Evolutionary conservation across 2,797 vertebrate genomes (phyloP).

Genomic region (Phyllotis vaccarum): DNA sequence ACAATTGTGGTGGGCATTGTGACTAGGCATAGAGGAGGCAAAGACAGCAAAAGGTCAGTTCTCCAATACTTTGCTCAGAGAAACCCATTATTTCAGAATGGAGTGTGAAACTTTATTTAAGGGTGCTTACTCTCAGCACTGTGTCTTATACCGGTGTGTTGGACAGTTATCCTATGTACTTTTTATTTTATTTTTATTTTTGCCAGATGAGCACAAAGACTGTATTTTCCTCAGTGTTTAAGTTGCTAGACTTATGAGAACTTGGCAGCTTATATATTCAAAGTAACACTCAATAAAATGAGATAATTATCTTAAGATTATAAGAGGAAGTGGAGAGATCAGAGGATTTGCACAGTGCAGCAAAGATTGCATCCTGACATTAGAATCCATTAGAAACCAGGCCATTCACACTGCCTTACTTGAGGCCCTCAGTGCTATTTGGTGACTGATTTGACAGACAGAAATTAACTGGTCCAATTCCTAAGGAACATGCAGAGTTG

Average conservation of each 20-base stretch:
- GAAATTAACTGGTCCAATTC: background rate
- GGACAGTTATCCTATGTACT: background rate
- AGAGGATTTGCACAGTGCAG: background rate
- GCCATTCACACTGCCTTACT: background rate
- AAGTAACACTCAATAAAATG: background rate
- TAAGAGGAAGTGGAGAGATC: background rate
- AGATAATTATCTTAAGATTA: background rate
- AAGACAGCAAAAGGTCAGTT: background rate
- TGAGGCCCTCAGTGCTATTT: background rate
- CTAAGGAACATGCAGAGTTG: background rate
- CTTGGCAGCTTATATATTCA: background rate
- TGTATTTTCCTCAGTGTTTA: background rate
- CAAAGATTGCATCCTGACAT: background rate
- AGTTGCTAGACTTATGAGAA: background rate
- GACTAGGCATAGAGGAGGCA: background rate
- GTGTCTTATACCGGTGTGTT: background rate
- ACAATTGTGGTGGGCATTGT: background rate
- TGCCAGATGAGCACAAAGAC: background rate
- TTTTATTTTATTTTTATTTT: background rate
- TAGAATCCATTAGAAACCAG: background rate
- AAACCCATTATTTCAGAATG: background rate
- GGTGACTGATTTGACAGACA: background rate
- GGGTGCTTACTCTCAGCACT: background rate
- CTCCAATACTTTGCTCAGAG: background rate
- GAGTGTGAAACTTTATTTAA: background rate